Evolutionary conservation across 1,140 invertebrate genomes (phyloP), one percentile per base, ranked within the genome.

Genomic region (Aphelinus certus): DNA sequence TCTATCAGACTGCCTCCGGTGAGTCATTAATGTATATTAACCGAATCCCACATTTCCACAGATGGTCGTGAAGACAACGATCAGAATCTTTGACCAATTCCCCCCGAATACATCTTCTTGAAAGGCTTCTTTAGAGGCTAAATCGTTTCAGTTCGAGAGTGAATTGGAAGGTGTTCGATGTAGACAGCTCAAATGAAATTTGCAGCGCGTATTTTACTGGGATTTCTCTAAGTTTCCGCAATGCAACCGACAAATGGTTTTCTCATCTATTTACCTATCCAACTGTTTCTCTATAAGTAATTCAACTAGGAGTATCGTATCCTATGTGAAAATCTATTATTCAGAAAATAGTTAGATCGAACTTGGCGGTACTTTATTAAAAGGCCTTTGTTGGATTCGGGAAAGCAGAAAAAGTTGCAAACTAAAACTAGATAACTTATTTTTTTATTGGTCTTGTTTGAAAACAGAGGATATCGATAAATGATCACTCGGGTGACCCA

Each of bases 101-200:
- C 26, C 26, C 62, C 66, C 42, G 63, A 61, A 71, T 43, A 57
- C 45, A 53, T 71, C 66, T 67, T 47, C n/a, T 67, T 1, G 61
- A 63, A 69, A 67, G 48, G 65, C 51, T 26, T 26, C 26, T 47
- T 6, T 9, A 47, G 46, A 61, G 66, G 63, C n/a, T 71, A 71
- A 60, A 76, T 66, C 62, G 67, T 61, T 71, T 71, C 66, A 42
- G 45, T 55, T 53, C 67, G 3, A n/a, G 67, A 65, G 47, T 57
- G 61, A 73, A 62, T 63, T 57, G 63, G 79, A 77, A 70, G 66
- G 55, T 7, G 48, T 48, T 58, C 62, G 74, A 26, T 26, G 26
- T 75, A 60, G 53, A 58, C 73, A 68, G 76, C 46, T 9, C 26
- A 47, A n/a, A 73, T 49, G 56, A 62, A 66, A 71, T 58, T 65